These are phyloP conservation scores for Motacilla tschutschensis DNA, from an alignment of 2,113 vertebrate species.

Conservation along the genomic window DNA sequence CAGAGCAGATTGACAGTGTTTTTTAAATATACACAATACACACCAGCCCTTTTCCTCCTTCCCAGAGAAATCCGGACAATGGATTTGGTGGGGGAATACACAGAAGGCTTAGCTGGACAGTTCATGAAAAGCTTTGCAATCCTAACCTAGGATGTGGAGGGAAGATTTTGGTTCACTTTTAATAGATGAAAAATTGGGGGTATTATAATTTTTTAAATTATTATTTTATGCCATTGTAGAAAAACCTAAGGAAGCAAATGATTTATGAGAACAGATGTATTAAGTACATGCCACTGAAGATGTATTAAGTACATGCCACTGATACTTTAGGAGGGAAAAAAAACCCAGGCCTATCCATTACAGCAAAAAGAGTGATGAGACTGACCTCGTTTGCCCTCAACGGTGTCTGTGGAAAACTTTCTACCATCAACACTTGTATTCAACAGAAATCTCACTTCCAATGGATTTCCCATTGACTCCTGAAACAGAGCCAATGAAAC, in stretches of 20 bases:
- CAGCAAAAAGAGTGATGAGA: background rate
- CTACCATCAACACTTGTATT: background rate
- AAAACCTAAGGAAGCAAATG: background rate
- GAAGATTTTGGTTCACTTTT: background rate
- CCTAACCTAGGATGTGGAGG: background rate
- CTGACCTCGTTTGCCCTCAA: background rate
- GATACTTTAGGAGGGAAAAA: background rate
- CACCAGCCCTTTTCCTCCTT: background rate
- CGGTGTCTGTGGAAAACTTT: background rate
- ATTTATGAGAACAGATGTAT: background rate
- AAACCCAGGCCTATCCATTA: background rate
- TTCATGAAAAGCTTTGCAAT: background rate
- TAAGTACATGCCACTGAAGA: background rate
- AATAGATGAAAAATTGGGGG: fast-evolving
- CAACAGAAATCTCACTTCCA: background rate
- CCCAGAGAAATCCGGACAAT: background rate
- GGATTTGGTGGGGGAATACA: background rate
- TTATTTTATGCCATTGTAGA: background rate
- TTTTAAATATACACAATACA: fast-evolving
- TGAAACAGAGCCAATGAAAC: background rate
- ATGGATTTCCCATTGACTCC: background rate
- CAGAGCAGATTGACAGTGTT: background rate
- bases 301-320: background rate
- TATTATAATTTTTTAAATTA: background rate
- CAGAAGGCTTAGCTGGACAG: background rate